A percentile compares a stretch with the other conserved stretches of the same genome.
phyloP scores from a whole-genome alignment of 30 jellyfish, hydroid and myxozoan species.

The Rhopilema esculentum region DNA sequence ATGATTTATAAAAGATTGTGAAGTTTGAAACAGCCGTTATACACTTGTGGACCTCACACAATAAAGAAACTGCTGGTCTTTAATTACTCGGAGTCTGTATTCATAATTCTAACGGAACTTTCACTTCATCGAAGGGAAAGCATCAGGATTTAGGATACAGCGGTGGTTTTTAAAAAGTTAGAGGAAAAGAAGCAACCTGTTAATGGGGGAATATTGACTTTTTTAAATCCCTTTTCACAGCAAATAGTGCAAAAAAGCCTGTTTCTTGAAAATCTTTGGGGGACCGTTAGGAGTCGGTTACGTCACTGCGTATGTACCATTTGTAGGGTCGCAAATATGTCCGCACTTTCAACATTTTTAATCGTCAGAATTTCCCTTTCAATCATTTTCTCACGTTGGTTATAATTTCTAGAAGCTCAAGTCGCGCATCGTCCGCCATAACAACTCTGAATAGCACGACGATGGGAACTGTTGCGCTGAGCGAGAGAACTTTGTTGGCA shows the following conservation, averaged over 20 bases:
- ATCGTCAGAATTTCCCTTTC: no score
- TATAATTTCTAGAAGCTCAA: conserved; percentile 24
- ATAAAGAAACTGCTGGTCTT: background rate
- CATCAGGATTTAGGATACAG: conserved; percentile 19
- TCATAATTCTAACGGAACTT: conserved; percentile 2
- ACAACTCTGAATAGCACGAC: conserved; percentile 63
- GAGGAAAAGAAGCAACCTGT: conserved; percentile 6
- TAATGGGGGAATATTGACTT: conserved; percentile 8
- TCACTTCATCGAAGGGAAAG: conserved; percentile 1
- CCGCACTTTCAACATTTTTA: no score
- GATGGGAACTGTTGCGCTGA: conserved; percentile 73
- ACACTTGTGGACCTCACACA: conserved; percentile 11
- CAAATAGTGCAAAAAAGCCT: background rate
- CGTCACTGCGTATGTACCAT: no score
- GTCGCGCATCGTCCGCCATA: conserved; percentile 77
- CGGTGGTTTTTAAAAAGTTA: background rate
- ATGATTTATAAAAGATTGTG: conserved; percentile 5
- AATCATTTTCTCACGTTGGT: background rate
- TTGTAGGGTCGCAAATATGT: no score
- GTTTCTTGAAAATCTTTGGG: background rate
- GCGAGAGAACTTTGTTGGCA: conserved; percentile 61
- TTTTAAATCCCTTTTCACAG: background rate
- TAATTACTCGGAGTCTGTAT: conserved; percentile 7
- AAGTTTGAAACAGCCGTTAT: conserved; percentile 19
- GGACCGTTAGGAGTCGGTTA: no score